phyloP scores from a whole-genome alignment of 2,888 invertebrate species.

The Acronicta leporina region DNA sequence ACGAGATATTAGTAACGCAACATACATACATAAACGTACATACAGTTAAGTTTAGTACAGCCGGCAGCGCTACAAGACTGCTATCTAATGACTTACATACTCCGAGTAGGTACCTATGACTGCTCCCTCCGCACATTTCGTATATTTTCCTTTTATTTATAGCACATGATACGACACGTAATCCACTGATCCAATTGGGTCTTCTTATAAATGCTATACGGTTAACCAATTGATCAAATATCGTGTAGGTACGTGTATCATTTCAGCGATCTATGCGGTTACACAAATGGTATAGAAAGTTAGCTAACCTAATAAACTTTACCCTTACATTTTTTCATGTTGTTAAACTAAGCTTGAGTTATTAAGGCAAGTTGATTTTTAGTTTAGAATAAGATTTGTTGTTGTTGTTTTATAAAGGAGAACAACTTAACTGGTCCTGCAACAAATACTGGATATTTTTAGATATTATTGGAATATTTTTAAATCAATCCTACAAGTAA shows the following conservation, averaged over 20 bases:
- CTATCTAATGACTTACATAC: conserved; percentile 47
- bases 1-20: conserved; percentile 18
- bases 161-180: conserved; percentile 41
- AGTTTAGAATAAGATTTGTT: conserved; percentile 17
- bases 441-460: no score
- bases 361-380: conserved; percentile 26
- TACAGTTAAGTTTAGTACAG: conserved; percentile 23
- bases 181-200: conserved; percentile 31
- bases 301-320: conserved; percentile 29
- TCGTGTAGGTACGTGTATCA: conserved; percentile 16
- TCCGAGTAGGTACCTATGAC: conserved; percentile 18
- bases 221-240: conserved; percentile 50
- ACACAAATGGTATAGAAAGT: conserved; percentile 31
- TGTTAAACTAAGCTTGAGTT: conserved; percentile 34
- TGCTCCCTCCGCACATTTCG: conserved; percentile 13
- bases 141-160: conserved; percentile 40
- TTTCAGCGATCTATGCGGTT: conserved; percentile 19
- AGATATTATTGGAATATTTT: background rate
- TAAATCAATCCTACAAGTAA: background rate
- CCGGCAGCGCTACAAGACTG: conserved; percentile 52
- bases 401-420: conserved; percentile 29
- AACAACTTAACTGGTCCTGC: background rate
- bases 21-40: conserved; percentile 2
- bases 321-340: conserved; percentile 17
- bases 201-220: conserved; percentile 33